Evolutionary conservation across 2,888 invertebrate genomes (phyloP).

Genomic region (Flexamia atlantica): DNA sequence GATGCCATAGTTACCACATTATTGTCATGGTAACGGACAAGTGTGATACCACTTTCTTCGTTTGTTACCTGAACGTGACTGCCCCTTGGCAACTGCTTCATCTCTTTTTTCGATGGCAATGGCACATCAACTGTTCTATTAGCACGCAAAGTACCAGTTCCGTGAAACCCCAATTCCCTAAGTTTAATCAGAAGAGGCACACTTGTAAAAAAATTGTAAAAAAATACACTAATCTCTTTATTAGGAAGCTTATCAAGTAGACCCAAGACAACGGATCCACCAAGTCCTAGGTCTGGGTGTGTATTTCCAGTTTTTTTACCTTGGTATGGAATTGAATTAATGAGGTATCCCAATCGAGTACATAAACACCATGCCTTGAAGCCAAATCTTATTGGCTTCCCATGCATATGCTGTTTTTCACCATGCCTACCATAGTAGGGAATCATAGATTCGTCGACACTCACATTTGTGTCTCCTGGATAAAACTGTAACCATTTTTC

Average conservation of each 20-base stretch:
- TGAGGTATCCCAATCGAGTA: conserved; percentile 5
- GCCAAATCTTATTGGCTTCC: conserved; percentile 50
- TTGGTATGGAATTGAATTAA: conserved; percentile 5
- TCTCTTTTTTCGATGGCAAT: conserved; percentile 19
- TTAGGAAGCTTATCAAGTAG: conserved; percentile 36
- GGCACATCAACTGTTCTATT: background rate
- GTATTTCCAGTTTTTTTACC: conserved; percentile 15
- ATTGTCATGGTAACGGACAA: conserved; percentile 47
- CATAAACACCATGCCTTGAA: conserved; percentile 39
- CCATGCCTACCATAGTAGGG: conserved; percentile 56
- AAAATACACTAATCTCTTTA: conserved; percentile 29
- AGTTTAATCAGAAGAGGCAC: conserved; percentile 28
- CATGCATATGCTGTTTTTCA: conserved; percentile 57
- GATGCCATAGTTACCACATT: conserved; percentile 23
- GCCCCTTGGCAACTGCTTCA: background rate
- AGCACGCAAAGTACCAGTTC: background rate
- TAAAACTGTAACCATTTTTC: conserved; percentile 58
- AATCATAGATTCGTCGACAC: conserved; percentile 55
- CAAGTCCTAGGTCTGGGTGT: background rate
- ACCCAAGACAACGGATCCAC: conserved; percentile 32
- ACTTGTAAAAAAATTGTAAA: conserved; percentile 42
- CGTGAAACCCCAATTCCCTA: background rate
- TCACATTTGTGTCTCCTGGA: conserved; percentile 31
- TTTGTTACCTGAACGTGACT: conserved; percentile 33
- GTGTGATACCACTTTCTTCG: conserved; percentile 16